Evolutionary conservation across 2,113 vertebrate genomes (phyloP).

Genomic region (Probosciger aterrimus): DNA sequence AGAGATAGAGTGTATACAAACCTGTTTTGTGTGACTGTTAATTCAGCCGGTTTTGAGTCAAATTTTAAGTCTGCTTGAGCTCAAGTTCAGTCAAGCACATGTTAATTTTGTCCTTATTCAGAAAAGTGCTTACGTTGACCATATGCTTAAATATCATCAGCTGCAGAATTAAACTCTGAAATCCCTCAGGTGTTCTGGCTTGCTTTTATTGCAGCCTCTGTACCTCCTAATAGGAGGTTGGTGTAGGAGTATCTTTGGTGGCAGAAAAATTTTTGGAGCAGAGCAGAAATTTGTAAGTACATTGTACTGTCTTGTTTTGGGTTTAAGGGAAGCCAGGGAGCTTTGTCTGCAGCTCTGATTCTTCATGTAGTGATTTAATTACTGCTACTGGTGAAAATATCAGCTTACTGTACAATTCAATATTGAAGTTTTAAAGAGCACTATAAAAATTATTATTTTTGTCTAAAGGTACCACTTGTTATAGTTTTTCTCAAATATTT

Average conservation of each 20-base stretch:
- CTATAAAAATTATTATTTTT: not conserved
- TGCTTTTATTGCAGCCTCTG: not conserved
- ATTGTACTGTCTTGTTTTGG: not conserved
- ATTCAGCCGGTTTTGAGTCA: not conserved
- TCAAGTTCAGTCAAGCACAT: not conserved
- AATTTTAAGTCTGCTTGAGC: not conserved
- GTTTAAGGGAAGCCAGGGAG: not conserved
- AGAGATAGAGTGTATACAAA: not conserved
- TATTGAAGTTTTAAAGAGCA: not conserved
- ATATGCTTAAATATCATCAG: conserved; percentile 14
- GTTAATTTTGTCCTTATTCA: not conserved
- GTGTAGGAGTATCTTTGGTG: not conserved
- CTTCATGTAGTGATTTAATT: not conserved
- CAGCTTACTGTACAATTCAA: not conserved
- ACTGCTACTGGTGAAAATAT: not conserved
- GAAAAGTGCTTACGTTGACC: conserved; percentile 1
- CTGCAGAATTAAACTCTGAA: conserved; percentile 2
- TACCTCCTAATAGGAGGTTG: not conserved
- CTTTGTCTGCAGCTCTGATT: not conserved
- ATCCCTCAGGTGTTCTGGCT: conserved; percentile 3
- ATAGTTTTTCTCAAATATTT: not conserved
- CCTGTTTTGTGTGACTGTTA: not conserved
- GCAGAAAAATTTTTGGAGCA: not conserved
- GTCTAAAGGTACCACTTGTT: not conserved
- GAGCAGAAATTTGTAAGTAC: not conserved